Evolutionary conservation across 2,113 vertebrate species (phyloP), one percentile per base, ranked within the genome.

Genomic region (Podilymbus podiceps): DNA sequence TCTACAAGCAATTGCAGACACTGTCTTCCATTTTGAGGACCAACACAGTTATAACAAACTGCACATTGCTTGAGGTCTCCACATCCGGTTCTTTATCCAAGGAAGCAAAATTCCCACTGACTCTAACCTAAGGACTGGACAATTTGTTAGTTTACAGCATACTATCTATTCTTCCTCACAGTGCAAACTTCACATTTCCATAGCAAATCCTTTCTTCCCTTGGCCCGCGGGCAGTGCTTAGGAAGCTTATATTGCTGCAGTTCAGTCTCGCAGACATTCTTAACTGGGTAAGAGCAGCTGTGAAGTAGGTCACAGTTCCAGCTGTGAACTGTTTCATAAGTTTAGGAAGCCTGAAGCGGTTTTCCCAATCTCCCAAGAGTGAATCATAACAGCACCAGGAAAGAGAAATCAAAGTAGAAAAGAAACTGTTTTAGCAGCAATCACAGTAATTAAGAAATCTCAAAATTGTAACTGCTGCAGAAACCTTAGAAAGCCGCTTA

Each of bases 321-420:
- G 33, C 31, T 69, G 66, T 19, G 21, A 91, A 86, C 40, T 47
- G 66, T 55, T 85, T 66, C 38, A 1, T 69, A 93, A 89, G 27
- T 86, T 87, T 40, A 49, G 60, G 73, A 64, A 91, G 92, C 94
- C 90, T 78, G 56, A 42, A 94, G 93, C 66, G 2, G 42, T 83
- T 92, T 94, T 93, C 76, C 72, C 66, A 18, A 49, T 35, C 69
- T 94, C 90, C 44, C 55, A 44, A 62, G 44, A 62, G 50, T 91
- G 86, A 97, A 80, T 95, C 93, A 84, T 52, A 94, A 90, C 78
- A 95, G 27, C 44, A 60, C 10, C 80, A 92, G 33, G 66, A 82
- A 90, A 77, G 59, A 79, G 55, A 75, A 93, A 73, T 27, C 71
- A 9, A 81, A 83, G 69, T 5, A 76, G 82, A 58, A 66, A 89